Conservation (phyloP, 2,888 invertebrate species). For the Anthoptus insignis region DNA sequence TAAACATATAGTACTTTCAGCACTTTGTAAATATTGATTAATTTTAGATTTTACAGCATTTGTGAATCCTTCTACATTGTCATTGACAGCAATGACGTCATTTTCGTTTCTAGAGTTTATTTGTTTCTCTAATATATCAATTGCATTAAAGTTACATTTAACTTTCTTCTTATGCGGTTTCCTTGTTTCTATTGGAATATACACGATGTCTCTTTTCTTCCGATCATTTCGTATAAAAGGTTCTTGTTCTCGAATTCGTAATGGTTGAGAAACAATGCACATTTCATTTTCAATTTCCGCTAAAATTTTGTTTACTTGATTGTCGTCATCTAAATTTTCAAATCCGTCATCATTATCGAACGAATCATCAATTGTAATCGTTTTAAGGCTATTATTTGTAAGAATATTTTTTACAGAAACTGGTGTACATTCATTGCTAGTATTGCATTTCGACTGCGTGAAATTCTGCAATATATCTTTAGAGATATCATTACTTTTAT, state of each 20-base stretch:
- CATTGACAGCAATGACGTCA: slow-evolving; percentile 41
- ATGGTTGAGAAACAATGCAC: slow-evolving; percentile 35
- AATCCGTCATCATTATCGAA: slow-evolving; percentile 7
- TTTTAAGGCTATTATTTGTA: not conserved
- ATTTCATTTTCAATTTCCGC: slow-evolving; percentile 75
- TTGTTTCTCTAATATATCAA: slow-evolving; percentile 66
- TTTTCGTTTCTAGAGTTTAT: slow-evolving; percentile 56
- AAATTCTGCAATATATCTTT: slow-evolving; percentile 52
- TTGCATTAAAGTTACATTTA: slow-evolving; percentile 64
- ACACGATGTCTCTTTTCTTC: slow-evolving; percentile 24
- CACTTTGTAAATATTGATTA: slow-evolving; percentile 63
- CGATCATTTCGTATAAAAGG: slow-evolving; percentile 10
- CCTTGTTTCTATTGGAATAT: not conserved
- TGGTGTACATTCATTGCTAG: slow-evolving; percentile 27
- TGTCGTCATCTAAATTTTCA: slow-evolving; percentile 60
- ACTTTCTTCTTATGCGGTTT: not conserved
- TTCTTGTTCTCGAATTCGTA: not conserved
- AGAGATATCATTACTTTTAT: slow-evolving; percentile 52
- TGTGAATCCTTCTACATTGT: slow-evolving; percentile 60
- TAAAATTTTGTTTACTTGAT: slow-evolving; percentile 64
- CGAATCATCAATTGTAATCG: not conserved
- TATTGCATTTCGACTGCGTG: slow-evolving; percentile 22
- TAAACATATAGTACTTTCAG: slow-evolving; percentile 44
- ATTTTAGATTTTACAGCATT: slow-evolving; percentile 67
- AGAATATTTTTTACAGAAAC: slow-evolving; percentile 40